phyloP scores from a whole-genome alignment of 1,140 invertebrate species.

The Popillia japonica region DNA sequence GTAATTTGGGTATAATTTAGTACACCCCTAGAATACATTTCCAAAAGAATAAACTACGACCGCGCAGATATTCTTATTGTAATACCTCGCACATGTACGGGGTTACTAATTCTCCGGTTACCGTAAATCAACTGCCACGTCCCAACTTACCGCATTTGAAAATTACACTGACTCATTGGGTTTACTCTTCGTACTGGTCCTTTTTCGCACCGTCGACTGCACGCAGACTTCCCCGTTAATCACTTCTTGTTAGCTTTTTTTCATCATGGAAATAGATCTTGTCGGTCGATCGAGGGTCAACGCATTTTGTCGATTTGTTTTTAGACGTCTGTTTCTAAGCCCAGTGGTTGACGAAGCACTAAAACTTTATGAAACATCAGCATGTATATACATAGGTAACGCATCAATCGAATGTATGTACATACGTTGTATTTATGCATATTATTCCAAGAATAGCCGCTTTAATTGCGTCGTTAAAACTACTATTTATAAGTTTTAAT shows the following conservation, averaged over 20 bases:
- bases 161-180: not conserved
- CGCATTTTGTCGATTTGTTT: not conserved
- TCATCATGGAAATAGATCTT: slow-evolving; percentile 1
- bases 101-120: not conserved
- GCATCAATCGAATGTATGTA: not conserved
- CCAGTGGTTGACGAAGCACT: not conserved
- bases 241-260: slow-evolving; percentile 10
- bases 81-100: too few species aligned
- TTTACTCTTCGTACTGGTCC: not conserved
- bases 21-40: too few species aligned
- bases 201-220: not conserved
- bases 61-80: too few species aligned
- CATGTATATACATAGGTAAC: not conserved
- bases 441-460: not conserved
- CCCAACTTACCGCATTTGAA: slow-evolving; percentile 1
- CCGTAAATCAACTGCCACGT: not conserved
- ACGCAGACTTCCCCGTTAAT: not conserved
- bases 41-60: too few species aligned
- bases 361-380: not conserved
- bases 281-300: not conserved
- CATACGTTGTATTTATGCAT: not conserved
- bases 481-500: not conserved
- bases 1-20: too few species aligned
- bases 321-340: not conserved
- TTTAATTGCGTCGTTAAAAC: not conserved